Evolutionary conservation across 2,113 vertebrate genomes (phyloP).

Genomic region (Albula glossodonta): DNA sequence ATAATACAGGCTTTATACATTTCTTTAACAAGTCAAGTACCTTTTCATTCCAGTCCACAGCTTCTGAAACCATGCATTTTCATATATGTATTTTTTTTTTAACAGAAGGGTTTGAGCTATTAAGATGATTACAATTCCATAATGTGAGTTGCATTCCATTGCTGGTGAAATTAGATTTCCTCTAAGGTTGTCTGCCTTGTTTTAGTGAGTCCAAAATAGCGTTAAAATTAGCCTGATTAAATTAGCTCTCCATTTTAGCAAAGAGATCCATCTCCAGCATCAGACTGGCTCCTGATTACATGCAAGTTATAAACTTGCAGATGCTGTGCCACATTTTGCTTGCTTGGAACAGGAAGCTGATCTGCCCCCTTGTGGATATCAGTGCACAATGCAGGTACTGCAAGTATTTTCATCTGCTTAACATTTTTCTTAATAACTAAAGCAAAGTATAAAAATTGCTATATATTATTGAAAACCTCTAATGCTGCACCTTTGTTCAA

Average conservation of each 20-base stretch:
- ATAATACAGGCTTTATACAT: not conserved
- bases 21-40: not conserved
- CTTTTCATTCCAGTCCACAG: not conserved
- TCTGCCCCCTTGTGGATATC: conserved; percentile 12
- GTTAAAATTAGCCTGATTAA: conserved; percentile 30
- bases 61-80: not conserved
- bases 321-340: not conserved
- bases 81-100: not conserved
- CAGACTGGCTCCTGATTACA: conserved; percentile 1
- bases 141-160: not conserved
- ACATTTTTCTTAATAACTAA: not conserved
- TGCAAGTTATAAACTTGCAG: not conserved
- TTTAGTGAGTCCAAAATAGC: not conserved
- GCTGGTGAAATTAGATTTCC: conserved; percentile 12
- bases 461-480: not conserved
- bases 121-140: not conserved
- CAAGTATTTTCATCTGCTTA: not conserved
- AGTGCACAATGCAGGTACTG: not conserved
- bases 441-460: not conserved
- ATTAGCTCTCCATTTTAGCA: conserved; percentile 26
- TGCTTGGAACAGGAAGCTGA: not conserved
- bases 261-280: not conserved
- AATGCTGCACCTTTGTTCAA: not conserved
- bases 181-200: not conserved
- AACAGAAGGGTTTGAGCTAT: not conserved